Conservation (phyloP, 1,140 invertebrate genomes). For the Trinorchestia longiramus region DNA sequence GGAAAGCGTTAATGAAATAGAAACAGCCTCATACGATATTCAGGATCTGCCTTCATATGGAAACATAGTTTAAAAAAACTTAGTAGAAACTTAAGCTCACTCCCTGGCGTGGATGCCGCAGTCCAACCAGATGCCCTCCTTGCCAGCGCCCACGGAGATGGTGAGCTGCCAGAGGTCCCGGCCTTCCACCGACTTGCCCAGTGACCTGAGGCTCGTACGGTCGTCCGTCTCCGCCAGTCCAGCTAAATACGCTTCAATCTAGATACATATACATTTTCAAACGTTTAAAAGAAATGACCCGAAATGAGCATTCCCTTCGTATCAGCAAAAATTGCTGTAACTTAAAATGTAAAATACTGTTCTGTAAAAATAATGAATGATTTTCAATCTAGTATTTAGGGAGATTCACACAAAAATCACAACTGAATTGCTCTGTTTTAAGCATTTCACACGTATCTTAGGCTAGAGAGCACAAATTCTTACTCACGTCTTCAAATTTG, state of each 20-base stretch:
- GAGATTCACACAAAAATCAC: no score
- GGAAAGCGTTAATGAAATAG: no score
- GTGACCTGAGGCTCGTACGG: conserved; percentile 31
- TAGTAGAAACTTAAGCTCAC: conserved; percentile 1
- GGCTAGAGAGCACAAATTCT: no score
- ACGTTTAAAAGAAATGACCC: neutral
- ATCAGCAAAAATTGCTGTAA: neutral
- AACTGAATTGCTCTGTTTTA: no score
- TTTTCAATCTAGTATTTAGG: neutral
- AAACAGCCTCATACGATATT: no score
- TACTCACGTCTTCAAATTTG: conserved; percentile 15
- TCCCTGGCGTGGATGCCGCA: conserved; percentile 57
- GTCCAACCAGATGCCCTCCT: conserved; percentile 46
- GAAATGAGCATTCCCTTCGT: neutral
- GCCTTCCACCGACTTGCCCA: conserved; percentile 54
- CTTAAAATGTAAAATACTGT: neutral
- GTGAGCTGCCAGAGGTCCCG: conserved; percentile 57
- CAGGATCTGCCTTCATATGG: no score
- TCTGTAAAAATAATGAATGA: neutral
- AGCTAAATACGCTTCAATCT: conserved; percentile 50
- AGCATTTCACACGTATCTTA: no score
- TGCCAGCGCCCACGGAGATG: conserved; percentile 54
- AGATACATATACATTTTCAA: neutral
- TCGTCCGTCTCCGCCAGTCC: conserved; percentile 33
- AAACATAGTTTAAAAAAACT: no score